A percentile compares a stretch with the other conserved stretches of the same genome.
phyloP scores from a whole-genome alignment of 2,888 invertebrate genomes.

The Melipona beecheii region DNA sequence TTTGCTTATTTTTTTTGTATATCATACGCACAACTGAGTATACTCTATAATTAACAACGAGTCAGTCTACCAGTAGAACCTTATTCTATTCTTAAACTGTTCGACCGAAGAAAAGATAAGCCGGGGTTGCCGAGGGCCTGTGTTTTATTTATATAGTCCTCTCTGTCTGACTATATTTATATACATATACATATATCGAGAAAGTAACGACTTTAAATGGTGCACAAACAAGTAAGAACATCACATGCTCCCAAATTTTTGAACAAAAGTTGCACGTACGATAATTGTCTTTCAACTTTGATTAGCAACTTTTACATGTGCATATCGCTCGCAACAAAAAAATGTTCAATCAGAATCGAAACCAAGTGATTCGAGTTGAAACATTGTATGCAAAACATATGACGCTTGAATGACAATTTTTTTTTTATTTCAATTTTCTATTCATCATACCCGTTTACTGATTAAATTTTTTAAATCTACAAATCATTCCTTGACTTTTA shows the following conservation, averaged over 20 bases:
- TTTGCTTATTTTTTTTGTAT: background rate
- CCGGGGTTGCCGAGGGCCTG: conserved; percentile 63
- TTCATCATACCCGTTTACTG: background rate
- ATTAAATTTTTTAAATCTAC: background rate
- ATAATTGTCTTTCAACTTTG: background rate
- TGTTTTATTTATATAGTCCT: conserved; percentile 70
- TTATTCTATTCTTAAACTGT: conserved; percentile 68
- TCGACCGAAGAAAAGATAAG: conserved; percentile 68
- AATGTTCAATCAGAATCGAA: conserved; percentile 15
- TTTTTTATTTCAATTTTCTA: background rate
- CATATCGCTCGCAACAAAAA: background rate
- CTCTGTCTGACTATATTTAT: conserved; percentile 64
- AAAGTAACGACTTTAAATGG: conserved; percentile 56
- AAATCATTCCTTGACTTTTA: background rate
- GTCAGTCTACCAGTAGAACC: conserved; percentile 62
- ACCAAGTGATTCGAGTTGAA: background rate
- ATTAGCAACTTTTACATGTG: no score
- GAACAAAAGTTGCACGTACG: background rate
- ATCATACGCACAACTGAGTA: conserved; percentile 36
- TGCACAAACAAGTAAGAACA: conserved; percentile 50
- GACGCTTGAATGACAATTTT: background rate
- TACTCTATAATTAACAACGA: conserved; percentile 63
- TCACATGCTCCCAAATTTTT: conserved; percentile 21
- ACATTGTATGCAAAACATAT: background rate
- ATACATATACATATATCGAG: conserved; percentile 47